These are phyloP conservation scores for Cantharis flavilabris DNA, from an alignment of 2,888 invertebrate genomes.

Conservation along the genomic window DNA sequence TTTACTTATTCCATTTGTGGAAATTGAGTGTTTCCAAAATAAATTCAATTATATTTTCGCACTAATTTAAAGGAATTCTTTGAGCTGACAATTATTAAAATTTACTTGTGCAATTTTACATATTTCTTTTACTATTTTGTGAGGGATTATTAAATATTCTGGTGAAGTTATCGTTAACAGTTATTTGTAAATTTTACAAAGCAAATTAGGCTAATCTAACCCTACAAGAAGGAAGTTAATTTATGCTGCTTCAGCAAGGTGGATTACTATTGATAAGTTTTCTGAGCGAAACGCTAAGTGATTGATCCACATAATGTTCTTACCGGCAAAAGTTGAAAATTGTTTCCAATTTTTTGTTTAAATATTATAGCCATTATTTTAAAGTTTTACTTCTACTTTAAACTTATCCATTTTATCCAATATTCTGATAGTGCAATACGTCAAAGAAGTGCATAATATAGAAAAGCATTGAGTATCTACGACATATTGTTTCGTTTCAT, in stretches of 20 bases:
- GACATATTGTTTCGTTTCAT: not conserved
- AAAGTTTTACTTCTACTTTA: not conserved
- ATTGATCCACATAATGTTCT: not conserved
- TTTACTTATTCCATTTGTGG: not conserved
- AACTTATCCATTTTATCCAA: not conserved
- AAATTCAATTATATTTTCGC: not conserved
- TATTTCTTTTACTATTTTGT: not conserved
- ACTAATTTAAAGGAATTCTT: not conserved
- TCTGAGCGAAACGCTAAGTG: not conserved
- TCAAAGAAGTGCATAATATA: not conserved
- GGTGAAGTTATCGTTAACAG: not conserved
- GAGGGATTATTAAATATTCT: not conserved
- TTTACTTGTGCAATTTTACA: not conserved
- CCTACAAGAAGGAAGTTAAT: not conserved
- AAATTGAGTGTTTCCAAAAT: not conserved
- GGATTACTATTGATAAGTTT: not conserved
- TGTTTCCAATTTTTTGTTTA: not conserved
- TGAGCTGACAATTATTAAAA: not conserved
- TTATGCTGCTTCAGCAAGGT: not conserved
- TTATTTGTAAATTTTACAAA: not conserved
- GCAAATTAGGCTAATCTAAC: not conserved
- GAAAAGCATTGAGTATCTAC: not conserved
- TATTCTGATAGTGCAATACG: not conserved
- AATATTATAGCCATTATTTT: not conserved
- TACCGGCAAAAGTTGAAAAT: not conserved